Base-by-base conservation (phyloP, 2,888 invertebrate species). In the Parelbella ahira region DNA sequence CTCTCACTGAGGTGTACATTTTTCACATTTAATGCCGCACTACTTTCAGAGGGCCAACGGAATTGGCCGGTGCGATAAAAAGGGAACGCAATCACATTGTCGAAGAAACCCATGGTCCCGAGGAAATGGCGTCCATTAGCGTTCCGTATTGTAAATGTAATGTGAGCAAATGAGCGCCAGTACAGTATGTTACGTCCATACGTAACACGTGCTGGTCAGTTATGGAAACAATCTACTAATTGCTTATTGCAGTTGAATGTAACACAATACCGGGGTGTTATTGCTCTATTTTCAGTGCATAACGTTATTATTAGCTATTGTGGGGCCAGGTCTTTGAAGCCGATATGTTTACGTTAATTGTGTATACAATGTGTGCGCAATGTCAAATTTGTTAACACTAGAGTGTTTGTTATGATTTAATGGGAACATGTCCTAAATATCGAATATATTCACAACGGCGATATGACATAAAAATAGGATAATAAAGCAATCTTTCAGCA, bases 201-300 rank as follows among this genome's bases (percentile, higher is more conserved):
- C 15, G 19, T 42, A 54, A 72, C 60, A 53, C 60, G 48, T 58
- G 58, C 58, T 57, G 60, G 61, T 28, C 36, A 62, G 68, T 73
- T 75, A 75, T 77, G 74, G 73, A 63, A 78, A 77, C 78, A 78
- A 68, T 68, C 54, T 50, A 49, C 60, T 62, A 66, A 71, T 70
- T 63, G 63, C 63, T 65, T 55, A 57, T 55, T 56, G 55, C 57
- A 49, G 46, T 48, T 56, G 53, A 58, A 58, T 59, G 61, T 62
- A 68, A 71, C 59, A 61, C 48, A 42, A 50, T 42, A 60, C 60
- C 56, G 51, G 39, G 50, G 51, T 52, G 62, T 60, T 74, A 70
- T 67, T 66, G 61, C 63, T 68, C 68, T 71, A 71, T 72, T 72
- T 67, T 60, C 53, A 54, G 58, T 48, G 44, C 42, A 48, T 23